Conservation (phyloP, 1,140 invertebrate genomes). For the Lepidostoma basale region DNA sequence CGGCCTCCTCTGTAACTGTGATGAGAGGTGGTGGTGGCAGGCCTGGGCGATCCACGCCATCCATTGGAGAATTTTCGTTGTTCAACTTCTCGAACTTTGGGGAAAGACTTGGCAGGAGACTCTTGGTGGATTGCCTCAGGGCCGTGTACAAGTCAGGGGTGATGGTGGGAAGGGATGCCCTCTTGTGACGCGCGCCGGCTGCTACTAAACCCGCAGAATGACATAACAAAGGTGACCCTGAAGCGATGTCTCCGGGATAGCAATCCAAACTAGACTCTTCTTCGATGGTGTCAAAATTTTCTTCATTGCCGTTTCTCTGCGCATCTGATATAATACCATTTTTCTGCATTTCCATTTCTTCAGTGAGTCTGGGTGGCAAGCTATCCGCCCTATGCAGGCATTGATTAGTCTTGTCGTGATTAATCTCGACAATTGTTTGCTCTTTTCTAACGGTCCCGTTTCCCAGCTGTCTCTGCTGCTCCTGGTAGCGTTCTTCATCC, state of each 20-base stretch:
- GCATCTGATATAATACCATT: constrained; percentile 38
- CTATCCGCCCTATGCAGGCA: constrained; percentile 53
- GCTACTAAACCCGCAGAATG: constrained; percentile 43
- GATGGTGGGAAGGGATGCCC: constrained; percentile 55
- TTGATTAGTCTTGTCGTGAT: constrained; percentile 51
- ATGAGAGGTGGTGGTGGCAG: constrained; percentile 57
- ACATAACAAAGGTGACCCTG: constrained; percentile 38
- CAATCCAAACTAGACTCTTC: constrained; percentile 49
- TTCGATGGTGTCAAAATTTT: constrained; percentile 51
- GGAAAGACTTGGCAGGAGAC: constrained; percentile 50
- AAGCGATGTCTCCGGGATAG: constrained; percentile 45
- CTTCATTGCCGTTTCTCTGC: constrained; percentile 43
- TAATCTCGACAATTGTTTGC: constrained; percentile 49
- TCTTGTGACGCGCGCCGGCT: constrained; percentile 50
- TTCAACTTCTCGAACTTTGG: constrained; percentile 58
- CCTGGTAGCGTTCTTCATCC: constrained; percentile 41
- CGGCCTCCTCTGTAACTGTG: constrained; percentile 59
- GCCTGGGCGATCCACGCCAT: constrained; percentile 43
- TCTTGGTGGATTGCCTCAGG: constrained; percentile 51
- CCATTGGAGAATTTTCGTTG: constrained; percentile 56
- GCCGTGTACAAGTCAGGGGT: constrained; percentile 56
- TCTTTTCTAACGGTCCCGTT: constrained; percentile 41
- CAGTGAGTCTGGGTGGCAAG: constrained; percentile 52
- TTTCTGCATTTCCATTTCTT: constrained; percentile 43
- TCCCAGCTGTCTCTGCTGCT: constrained; percentile 42